Evolutionary conservation across 2,797 vertebrate genomes (phyloP).

Genomic region (Pangasius macronema): DNA sequence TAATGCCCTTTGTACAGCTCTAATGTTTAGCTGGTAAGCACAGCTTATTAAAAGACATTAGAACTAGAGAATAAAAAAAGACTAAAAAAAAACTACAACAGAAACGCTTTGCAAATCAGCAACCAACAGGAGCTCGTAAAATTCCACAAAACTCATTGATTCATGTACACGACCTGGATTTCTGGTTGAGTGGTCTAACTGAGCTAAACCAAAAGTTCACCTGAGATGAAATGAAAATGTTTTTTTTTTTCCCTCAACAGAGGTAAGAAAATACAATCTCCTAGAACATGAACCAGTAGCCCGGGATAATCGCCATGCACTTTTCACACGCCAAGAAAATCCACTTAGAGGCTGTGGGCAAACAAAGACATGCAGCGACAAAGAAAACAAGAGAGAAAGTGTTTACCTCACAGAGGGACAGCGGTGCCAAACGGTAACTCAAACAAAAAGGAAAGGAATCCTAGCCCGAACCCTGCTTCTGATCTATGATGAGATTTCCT

Average conservation of each 20-base stretch:
- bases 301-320: not conserved
- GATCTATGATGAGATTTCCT: constrained; percentile 14
- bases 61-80: not conserved
- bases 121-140: not conserved
- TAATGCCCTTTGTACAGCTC: constrained; percentile 47
- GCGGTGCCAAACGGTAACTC: not conserved
- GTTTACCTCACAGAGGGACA: constrained; percentile 48
- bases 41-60: not conserved
- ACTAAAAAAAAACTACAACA: not conserved
- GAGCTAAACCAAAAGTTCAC: not conserved
- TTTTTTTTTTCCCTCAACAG: not conserved
- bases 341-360: constrained; percentile 40
- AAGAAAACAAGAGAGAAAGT: constrained; percentile 29
- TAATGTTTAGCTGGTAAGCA: constrained; percentile 7
- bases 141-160: not conserved
- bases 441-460: constrained; percentile 26
- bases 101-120: not conserved
- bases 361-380: constrained; percentile 32
- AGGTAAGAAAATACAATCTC: not conserved
- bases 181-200: not conserved
- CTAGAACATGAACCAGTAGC: not conserved
- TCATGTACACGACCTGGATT: not conserved
- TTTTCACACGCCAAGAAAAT: constrained; percentile 27
- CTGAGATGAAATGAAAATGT: not conserved
- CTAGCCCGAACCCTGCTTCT: not conserved